Evolutionary conservation across 1,140 invertebrate species (phyloP), one percentile per base, ranked within the genome.

Genomic region (Monomorium pharaonis): DNA sequence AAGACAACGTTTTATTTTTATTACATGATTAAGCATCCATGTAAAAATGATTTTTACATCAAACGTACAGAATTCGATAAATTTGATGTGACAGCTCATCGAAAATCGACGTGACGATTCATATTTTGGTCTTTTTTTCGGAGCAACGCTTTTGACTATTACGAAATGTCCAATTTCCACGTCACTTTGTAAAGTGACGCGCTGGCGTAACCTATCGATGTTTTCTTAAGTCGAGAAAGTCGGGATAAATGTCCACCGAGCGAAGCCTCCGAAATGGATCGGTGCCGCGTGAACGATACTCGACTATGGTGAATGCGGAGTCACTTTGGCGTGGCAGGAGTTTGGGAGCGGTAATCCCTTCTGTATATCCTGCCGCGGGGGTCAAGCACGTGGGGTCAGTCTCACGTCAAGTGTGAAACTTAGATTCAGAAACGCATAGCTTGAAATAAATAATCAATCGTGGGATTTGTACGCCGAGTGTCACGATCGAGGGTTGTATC

Each of bases 341-440:
- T 54, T 72, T 24, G 58, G 62, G 77, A 47, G n/a, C 30, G 51
- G 54, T 88, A 88, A 88, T 88, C 87, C 83, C 51, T 60, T 60
- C 81, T 86, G 70, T 81, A 75, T 87, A 87, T 91, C 90, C 88
- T 49, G 80, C 51, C 80, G 80, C 85, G 86, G 75, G 86, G 92
- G 91, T 92, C 92, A 92, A 91, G 88, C 89, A 62, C 88, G 86
- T 89, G 60, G 91, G 91, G 92, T 92, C 91, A 93, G 74, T 86
- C 88, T 89, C 91, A 93, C 87, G 87, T 93, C 90, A 90, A 92
- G 92, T 92, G 92, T 92, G 91, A 93, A 93, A 93, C 90, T 89
- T 81, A 81, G 90, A 92, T 93, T 89, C 74, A 69, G 72, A 51
- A n/a, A 54, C 67, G 44, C 44, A 30, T 62, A 67, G 70, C 56